Conservation (phyloP, 2,797 vertebrate species). For the Melanotaenia trifasciata region DNA sequence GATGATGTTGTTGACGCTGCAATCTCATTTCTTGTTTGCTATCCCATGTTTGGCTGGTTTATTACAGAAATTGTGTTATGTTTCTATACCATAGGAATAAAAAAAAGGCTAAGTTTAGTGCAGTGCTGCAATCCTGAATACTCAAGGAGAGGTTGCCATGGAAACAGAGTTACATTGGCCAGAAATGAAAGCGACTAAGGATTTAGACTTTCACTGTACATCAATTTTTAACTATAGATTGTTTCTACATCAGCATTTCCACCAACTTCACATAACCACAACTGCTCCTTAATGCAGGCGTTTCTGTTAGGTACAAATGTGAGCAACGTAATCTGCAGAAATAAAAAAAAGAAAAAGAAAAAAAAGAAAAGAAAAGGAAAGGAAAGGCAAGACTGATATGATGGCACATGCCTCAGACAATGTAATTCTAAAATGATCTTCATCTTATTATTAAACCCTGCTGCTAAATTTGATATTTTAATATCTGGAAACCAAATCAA, state of each 20-base stretch:
- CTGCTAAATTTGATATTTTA: slow-evolving; percentile 11
- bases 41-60: slow-evolving; percentile 52
- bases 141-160: slow-evolving; percentile 84
- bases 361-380: neutral
- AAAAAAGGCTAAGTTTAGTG: slow-evolving; percentile 79
- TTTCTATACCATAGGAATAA: slow-evolving; percentile 76
- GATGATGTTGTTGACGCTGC: slow-evolving; percentile 37
- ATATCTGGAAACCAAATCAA: slow-evolving; percentile 8
- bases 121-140: slow-evolving; percentile 83
- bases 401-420: slow-evolving; percentile 26
- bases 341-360: neutral
- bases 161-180: slow-evolving; percentile 87
- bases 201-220: slow-evolving; percentile 84
- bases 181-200: slow-evolving; percentile 83
- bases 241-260: slow-evolving; percentile 74
- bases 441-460: slow-evolving; percentile 20
- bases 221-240: slow-evolving; percentile 82
- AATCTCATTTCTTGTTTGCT: slow-evolving; percentile 51
- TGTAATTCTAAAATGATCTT: slow-evolving; percentile 20
- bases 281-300: slow-evolving; percentile 20
- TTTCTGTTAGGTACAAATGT: slow-evolving; percentile 6
- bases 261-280: slow-evolving; percentile 49
- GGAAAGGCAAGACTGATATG: neutral
- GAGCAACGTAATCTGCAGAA: slow-evolving; percentile 4
- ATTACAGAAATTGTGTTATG: slow-evolving; percentile 59